Conservation (phyloP, 2,888 invertebrate genomes). For the Epistrophe eligans region DNA sequence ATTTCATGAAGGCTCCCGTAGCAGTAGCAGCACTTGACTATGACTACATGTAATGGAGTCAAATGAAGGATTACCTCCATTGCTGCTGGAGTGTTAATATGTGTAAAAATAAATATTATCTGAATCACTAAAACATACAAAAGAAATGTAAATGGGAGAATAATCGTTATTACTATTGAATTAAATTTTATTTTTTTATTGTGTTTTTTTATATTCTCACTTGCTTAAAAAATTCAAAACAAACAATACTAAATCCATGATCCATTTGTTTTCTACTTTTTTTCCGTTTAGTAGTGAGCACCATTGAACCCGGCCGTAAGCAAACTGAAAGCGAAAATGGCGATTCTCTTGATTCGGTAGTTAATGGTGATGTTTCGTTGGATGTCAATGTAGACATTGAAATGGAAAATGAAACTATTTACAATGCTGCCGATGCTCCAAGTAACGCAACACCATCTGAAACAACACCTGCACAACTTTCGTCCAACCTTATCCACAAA, state of each 20-base stretch:
- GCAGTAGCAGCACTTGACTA: no score
- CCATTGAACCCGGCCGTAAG: constrained; percentile 88
- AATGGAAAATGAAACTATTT: constrained; percentile 85
- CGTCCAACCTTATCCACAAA: constrained; percentile 77
- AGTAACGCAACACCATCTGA: constrained; percentile 81
- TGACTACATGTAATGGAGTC: no score
- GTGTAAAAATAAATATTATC: no score
- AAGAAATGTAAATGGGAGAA: no score
- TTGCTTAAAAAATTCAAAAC: background rate
- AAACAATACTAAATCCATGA: constrained; percentile 53
- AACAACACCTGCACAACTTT: constrained; percentile 60
- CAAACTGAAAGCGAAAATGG: constrained; percentile 88
- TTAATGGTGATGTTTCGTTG: constrained; percentile 84
- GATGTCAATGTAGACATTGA: constrained; percentile 86
- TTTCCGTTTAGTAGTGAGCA: constrained; percentile 88
- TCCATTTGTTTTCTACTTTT: constrained; percentile 36
- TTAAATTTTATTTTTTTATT: no score
- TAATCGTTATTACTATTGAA: no score
- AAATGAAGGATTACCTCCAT: no score
- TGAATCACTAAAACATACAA: no score
- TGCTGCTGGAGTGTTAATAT: no score
- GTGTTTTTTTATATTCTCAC: background rate
- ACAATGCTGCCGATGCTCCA: constrained; percentile 78
- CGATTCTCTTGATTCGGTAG: constrained; percentile 85
- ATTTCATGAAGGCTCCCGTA: no score